A percentile compares a stretch with the other conserved stretches of the same genome.
phyloP scores from a whole-genome alignment of 2,888 invertebrate genomes.

The Neria commutata region DNA sequence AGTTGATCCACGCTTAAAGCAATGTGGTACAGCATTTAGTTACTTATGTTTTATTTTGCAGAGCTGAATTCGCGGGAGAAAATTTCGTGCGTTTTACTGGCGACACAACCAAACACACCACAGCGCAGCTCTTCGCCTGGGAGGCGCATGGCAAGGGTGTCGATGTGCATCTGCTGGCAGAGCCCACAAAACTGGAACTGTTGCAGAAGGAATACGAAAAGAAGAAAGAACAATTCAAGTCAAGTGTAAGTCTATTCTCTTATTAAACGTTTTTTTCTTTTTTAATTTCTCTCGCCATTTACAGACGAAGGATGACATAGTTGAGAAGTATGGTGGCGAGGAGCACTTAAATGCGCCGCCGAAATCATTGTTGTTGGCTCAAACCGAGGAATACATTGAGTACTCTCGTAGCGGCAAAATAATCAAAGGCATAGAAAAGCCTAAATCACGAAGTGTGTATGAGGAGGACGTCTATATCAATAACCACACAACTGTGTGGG shows the following conservation, averaged over 20 bases:
- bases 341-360: constrained; percentile 90
- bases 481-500: constrained; percentile 95
- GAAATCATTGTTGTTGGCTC: constrained; percentile 82
- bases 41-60: constrained; percentile 9
- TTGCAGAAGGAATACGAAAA: constrained; percentile 88
- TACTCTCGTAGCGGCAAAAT: constrained; percentile 93
- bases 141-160: constrained; percentile 92
- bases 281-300: constrained; percentile 9
- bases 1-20: constrained; percentile 22
- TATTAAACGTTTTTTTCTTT: background rate
- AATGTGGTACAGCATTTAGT: background rate
- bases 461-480: constrained; percentile 92
- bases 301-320: constrained; percentile 80
- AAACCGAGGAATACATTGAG: constrained; percentile 94
- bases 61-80: constrained; percentile 87
- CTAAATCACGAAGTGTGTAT: constrained; percentile 83
- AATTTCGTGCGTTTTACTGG: constrained; percentile 95
- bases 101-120: constrained; percentile 89
- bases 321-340: constrained; percentile 94
- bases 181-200: constrained; percentile 95
- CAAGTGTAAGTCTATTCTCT: constrained; percentile 55
- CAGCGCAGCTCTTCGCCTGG: constrained; percentile 96
- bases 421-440: constrained; percentile 85
- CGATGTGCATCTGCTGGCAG: constrained; percentile 94
- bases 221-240: constrained; percentile 89